Conservation (phyloP, 2,888 invertebrate species). For the Ceraclea dissimilis region DNA sequence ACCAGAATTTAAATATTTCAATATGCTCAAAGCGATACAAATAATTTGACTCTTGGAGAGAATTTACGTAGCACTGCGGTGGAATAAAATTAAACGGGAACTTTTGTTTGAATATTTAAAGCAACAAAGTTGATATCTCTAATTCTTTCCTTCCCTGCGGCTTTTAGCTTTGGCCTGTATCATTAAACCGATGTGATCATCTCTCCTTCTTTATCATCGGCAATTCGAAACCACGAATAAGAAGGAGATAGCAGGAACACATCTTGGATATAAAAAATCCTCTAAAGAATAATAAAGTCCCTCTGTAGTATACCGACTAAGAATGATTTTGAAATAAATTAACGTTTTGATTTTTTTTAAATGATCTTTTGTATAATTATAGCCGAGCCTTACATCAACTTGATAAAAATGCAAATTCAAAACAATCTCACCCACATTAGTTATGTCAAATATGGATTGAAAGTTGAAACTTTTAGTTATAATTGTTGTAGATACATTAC, state of each 20-base stretch:
- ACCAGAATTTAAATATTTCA: no score
- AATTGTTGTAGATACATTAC: no score
- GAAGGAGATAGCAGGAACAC: neutral
- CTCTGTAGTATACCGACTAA: neutral
- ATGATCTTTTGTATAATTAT: neutral
- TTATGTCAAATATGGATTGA: no score
- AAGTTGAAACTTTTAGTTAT: no score
- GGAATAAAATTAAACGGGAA: no score
- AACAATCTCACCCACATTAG: neutral
- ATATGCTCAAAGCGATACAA: no score
- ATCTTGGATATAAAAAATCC: neutral
- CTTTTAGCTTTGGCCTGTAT: slow-evolving; percentile 3
- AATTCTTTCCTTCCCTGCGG: slow-evolving; percentile 6
- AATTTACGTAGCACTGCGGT: no score
- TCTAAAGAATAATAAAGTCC: neutral
- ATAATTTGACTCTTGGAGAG: no score
- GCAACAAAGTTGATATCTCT: slow-evolving; percentile 1
- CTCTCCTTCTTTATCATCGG: neutral
- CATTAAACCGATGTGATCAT: neutral
- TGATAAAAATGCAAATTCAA: slow-evolving; percentile 1
- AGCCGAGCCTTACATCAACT: neutral
- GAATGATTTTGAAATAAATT: slow-evolving; percentile 1
- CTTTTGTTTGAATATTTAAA: neutral
- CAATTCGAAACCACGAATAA: neutral
- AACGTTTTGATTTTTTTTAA: slow-evolving; percentile 2